Evolutionary conservation across 2,113 vertebrate genomes (phyloP).

Genomic region (Opisthocomus hoazin): DNA sequence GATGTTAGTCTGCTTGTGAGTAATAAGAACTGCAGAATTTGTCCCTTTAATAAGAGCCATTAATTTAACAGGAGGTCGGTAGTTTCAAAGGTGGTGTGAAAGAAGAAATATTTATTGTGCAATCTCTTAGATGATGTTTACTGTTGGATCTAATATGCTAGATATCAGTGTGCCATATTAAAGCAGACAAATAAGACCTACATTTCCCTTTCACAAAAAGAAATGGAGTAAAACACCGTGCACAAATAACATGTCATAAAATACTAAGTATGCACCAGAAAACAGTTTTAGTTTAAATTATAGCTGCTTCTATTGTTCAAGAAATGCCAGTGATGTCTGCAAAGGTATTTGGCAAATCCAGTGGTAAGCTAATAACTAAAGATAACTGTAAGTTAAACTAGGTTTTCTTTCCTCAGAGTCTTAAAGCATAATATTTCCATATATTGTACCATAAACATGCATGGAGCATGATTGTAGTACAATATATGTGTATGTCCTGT

Average conservation of each 20-base stretch:
- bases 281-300: neutral
- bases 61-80: neutral
- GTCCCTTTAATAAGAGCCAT: neutral
- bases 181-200: neutral
- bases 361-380: neutral
- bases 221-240: neutral
- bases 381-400: neutral
- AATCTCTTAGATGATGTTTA: conserved; percentile 1
- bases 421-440: neutral
- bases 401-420: neutral
- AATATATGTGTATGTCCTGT: neutral
- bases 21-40: conserved; percentile 32
- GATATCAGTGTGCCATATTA: neutral
- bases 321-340: neutral
- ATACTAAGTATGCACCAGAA: neutral
- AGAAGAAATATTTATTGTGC: neutral
- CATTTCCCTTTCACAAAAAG: neutral
- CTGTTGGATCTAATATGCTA: neutral
- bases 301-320: neutral
- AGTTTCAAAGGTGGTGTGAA: conserved; percentile 15
- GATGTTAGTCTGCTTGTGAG: conserved; percentile 1
- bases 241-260: neutral
- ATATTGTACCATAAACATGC: neutral
- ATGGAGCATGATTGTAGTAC: neutral
- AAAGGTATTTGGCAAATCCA: neutral